Evolutionary conservation across 2,113 vertebrate genomes (phyloP), one percentile per base, ranked within the genome.

Genomic region (Caracal caracal): DNA sequence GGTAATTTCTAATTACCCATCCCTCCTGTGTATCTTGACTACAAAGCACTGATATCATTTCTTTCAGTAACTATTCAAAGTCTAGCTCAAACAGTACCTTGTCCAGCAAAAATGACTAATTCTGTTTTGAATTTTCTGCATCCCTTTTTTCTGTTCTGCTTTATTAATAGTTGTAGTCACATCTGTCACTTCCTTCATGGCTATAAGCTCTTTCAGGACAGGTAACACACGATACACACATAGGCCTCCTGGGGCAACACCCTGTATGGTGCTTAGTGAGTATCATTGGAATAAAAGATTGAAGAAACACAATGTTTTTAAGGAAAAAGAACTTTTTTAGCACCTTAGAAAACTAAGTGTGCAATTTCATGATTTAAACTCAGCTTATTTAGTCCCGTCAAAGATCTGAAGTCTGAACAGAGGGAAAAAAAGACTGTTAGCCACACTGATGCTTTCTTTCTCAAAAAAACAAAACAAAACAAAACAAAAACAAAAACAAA

Each of bases 361-460:
- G 7, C 82, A 87, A 84, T 65, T 76, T 76, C 53, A 47, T 75
- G n/a, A 71, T 33, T 94, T 86, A 47, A 70, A 63, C 78, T 47
- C 8, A 66, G 13, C 26, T 95, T 89, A 82, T 71, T 94, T 87
- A 76, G 47, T 93, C 2, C 75, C 8, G 73, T 16, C 61, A 75
- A 94, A 66, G 9, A 63, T 66, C 4, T 71, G 33, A 88, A 68
- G 7, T 85, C 28, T 84, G 26, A 85, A 76, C 2, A 76, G n/a
- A 86, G 78, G 10, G 17, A 12, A 66, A 86, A 75, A 37, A 33
- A 66, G 8, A n/a, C 3, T 37, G 56, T 33, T 83, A 73, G 56
- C 8, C 10, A 81, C 3, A n/a, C 1, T 35, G 80, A 47, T 0
- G 3, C 2, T 66, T 94, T 81, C 61, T 66, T 47, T 63, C 13